phyloP scores from a whole-genome alignment of 2,113 vertebrate species.

The Siniperca chuatsi region DNA sequence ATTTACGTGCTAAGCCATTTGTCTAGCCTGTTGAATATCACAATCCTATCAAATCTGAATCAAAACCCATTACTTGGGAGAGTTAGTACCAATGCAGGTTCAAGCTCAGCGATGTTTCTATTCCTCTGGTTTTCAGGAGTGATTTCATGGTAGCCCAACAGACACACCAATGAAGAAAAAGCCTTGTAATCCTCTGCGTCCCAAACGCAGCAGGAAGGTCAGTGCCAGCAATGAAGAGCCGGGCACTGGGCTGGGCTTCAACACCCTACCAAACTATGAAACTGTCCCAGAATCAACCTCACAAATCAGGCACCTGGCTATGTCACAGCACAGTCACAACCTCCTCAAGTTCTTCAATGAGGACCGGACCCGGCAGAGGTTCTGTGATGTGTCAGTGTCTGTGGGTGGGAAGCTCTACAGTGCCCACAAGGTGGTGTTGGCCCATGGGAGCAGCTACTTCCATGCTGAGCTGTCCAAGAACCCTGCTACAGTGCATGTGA shows the following conservation, averaged over 20 bases:
- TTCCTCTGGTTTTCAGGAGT: constrained; percentile 49
- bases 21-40: neutral
- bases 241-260: neutral
- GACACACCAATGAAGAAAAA: constrained; percentile 77
- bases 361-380: constrained; percentile 88
- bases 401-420: constrained; percentile 91
- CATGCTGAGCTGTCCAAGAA: constrained; percentile 94
- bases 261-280: neutral
- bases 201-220: constrained; percentile 54
- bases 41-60: neutral
- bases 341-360: constrained; percentile 94
- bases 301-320: constrained; percentile 85
- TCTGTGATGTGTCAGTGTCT: constrained; percentile 93
- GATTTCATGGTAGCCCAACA: constrained; percentile 4
- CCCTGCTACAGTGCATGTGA: constrained; percentile 87
- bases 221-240: constrained; percentile 13
- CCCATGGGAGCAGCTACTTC: constrained; percentile 98
- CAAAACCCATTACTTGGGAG: neutral
- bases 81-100: neutral
- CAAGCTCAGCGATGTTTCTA: neutral
- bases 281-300: constrained; percentile 41
- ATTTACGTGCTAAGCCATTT: neutral
- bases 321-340: constrained; percentile 89
- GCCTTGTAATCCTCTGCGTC: constrained; percentile 39
- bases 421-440: constrained; percentile 95